These are phyloP conservation scores for Euphonia xanthogaster DNA, from an alignment of 2,797 vertebrate genomes.

Conservation along the genomic window DNA sequence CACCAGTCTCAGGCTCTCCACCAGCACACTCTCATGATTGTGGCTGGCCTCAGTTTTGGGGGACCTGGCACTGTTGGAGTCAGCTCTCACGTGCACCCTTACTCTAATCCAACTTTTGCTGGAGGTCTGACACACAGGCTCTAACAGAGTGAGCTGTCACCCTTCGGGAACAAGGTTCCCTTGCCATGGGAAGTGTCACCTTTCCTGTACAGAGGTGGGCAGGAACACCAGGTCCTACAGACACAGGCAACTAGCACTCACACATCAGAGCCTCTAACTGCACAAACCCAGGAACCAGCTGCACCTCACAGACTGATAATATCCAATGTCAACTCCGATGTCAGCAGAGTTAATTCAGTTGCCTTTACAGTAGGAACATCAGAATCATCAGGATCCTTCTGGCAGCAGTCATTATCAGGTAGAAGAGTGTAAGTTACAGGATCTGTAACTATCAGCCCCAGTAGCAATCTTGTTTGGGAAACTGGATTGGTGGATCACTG, in stretches of 20 bases:
- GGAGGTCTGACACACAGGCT: not conserved
- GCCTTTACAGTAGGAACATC: not conserved
- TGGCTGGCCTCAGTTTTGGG: not conserved
- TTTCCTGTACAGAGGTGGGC: not conserved
- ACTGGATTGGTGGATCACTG: not conserved
- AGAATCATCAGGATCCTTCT: not conserved
- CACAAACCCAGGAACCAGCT: rapidly evolving
- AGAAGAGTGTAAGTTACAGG: not conserved
- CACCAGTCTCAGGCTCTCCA: not conserved
- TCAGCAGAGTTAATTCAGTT: not conserved
- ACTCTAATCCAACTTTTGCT: not conserved
- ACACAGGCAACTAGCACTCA: not conserved
- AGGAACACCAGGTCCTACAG: not conserved
- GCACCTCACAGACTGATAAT: not conserved
- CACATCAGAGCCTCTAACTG: not conserved
- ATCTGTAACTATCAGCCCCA: not conserved
- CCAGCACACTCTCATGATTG: not conserved
- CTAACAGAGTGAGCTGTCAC: not conserved
- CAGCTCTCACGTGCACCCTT: not conserved
- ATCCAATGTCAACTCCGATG: not conserved
- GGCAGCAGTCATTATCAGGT: not conserved
- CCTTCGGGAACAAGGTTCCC: not conserved
- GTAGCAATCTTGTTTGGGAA: not conserved
- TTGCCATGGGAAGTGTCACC: not conserved
- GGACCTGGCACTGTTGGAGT: not conserved